These are phyloP conservation scores for Neogale vison DNA, from an alignment of 2,113 vertebrate species.

Conservation along the genomic window DNA sequence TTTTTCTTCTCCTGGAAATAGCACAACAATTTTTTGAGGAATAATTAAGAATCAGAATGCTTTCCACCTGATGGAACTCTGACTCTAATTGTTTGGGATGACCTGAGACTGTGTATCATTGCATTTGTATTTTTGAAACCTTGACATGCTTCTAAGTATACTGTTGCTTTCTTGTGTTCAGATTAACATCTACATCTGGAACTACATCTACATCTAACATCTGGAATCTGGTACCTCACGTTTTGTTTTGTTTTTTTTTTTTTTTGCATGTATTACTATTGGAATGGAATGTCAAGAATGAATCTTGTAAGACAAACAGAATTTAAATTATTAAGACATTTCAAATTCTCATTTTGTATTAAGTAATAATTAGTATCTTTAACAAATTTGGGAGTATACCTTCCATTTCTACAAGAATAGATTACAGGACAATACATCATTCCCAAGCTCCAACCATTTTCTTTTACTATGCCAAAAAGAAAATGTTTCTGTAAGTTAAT, in stretches of 20 bases:
- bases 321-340: not conserved
- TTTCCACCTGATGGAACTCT: not conserved
- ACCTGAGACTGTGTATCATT: not conserved
- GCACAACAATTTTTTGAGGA: not conserved
- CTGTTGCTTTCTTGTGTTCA: not conserved
- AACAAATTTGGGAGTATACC: not conserved
- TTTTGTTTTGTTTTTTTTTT: too few species aligned
- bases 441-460: not conserved
- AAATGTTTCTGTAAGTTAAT: not conserved
- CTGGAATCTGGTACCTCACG: not conserved
- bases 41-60: not conserved
- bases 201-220: too few species aligned
- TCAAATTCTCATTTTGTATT: not conserved
- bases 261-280: not conserved
- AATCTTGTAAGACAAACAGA: not conserved
- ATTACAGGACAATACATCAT: not conserved
- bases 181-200: not conserved
- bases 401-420: conserved; percentile 30
- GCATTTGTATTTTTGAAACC: not conserved
- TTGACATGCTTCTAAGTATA: not conserved
- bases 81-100: not conserved
- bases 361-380: not conserved
- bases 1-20: not conserved
- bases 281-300: not conserved
- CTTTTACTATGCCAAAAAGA: conserved; percentile 8